Percentiles rank a stretch among this genome's conserved stretches.
Evolutionary conservation across 1,140 invertebrate species (phyloP).

Genomic region (Drosophila arawakana): DNA sequence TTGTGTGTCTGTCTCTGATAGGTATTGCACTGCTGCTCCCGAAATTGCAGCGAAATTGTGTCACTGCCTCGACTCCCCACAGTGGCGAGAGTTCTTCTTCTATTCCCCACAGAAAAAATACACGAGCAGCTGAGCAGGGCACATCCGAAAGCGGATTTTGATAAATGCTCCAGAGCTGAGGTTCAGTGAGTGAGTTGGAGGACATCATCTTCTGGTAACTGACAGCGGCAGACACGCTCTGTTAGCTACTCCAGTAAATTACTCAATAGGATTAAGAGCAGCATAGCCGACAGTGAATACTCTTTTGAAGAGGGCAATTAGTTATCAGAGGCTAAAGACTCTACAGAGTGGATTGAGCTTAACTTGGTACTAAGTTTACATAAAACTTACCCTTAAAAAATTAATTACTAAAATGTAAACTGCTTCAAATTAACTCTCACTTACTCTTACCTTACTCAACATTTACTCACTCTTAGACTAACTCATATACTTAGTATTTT

Average conservation of each 20-base stretch:
- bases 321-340: not conserved
- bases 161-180: conserved; percentile 68
- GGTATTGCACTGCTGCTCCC: conserved; percentile 57
- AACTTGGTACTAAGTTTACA: not conserved
- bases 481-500: no score
- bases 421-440: no score
- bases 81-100: conserved; percentile 18
- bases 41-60: conserved; percentile 67
- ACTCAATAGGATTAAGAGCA: conserved; percentile 34
- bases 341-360: no score
- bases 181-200: conserved; percentile 41
- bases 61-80: conserved; percentile 15
- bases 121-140: not conserved
- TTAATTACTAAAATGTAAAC: no score
- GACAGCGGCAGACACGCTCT: conserved; percentile 9
- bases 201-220: conserved; percentile 18
- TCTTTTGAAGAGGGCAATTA: not conserved
- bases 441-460: no score
- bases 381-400: not conserved
- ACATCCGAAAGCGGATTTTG: conserved; percentile 60
- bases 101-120: conserved; percentile 5
- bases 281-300: conserved; percentile 7
- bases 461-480: no score
- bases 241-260: conserved; percentile 36
- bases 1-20: conserved; percentile 50